Base-by-base conservation (phyloP, 2,797 vertebrate genomes). In the Lepus oiostolus region DNA sequence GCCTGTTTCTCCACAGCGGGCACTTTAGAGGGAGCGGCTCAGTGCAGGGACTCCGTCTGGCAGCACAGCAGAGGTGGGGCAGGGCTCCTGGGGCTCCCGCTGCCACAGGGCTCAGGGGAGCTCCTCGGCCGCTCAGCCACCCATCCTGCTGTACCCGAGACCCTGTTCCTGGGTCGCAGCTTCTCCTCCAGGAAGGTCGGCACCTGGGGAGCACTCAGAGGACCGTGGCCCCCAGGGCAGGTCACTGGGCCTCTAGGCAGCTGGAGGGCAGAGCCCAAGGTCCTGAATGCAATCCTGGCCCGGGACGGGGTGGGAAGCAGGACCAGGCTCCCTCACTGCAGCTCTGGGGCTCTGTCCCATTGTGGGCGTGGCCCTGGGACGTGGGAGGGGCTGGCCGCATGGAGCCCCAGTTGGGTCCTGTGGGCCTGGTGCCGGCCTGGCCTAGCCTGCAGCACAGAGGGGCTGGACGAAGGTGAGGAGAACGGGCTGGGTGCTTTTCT, bases 371-470 rank as follows among this genome's bases (percentile, higher is more conserved):
- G 38, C 26, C 54, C 47, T 26, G 7, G 77, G 72, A 74, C 1
- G 0, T 7, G 32, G 52, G 60, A 32, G 32, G 65, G 2, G 62
- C 68, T 58, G 26, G 0, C 4, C 0, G 5, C 14, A 0, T 2
- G 38, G 67, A 75, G 19, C 19, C 21, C 62, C 1, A 0, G 9
- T 7, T 38, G 50, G 11, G 50, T 65, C 71, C 47, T 52, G 16
- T n/a, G 58, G 32, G 6, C 47, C 32, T 2, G 62, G 28, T 0
- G 4, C 17, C 30, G 35, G 19, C 47, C 58, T 42, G 28, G 13
- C 10, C 32, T 16, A 13, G 11, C 42, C 83, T 7, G 6, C 4
- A 58, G 71, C 76, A 21, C 42, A 14, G 75, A 58, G 26, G 1
- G 16, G 54, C 19, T 4, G 4, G 28, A 24, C 32, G 7, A 16